These are phyloP conservation scores for Cryptus armator DNA, from an alignment of 2,888 invertebrate species.

Conservation along the genomic window DNA sequence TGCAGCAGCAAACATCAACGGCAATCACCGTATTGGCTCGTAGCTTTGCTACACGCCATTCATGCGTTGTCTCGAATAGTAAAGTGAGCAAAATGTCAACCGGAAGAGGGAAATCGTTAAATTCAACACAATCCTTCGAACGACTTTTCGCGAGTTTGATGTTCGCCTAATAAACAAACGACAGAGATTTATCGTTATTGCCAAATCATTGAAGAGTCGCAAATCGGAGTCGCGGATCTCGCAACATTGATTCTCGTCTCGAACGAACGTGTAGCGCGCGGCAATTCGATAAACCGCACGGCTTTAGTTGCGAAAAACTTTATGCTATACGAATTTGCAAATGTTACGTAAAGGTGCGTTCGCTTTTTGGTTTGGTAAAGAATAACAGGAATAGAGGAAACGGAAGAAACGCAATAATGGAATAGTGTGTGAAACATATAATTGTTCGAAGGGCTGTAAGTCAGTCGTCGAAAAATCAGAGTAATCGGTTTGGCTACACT, in stretches of 20 bases:
- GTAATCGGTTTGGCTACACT: not conserved
- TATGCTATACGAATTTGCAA: no score
- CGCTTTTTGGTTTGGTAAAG: no score
- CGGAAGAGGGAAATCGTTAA: not conserved
- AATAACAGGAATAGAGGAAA: not conserved
- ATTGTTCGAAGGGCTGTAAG: not conserved
- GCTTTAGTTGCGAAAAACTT: no score
- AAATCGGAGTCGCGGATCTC: not conserved
- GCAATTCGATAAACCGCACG: no score
- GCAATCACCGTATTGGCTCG: slow-evolving; percentile 20
- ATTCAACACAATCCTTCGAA: not conserved
- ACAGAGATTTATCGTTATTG: slow-evolving; percentile 9
- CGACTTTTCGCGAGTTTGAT: not conserved
- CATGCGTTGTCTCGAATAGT: not conserved
- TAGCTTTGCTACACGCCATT: not conserved
- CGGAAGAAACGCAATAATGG: not conserved
- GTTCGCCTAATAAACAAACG: not conserved
- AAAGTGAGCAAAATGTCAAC: not conserved
- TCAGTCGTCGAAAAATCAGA: not conserved
- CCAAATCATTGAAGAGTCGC: not conserved
- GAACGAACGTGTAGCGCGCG: no score
- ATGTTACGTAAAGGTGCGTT: no score
- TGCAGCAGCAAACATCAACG: slow-evolving; percentile 33
- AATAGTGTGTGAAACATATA: not conserved
- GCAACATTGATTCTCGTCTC: not conserved